Base-by-base conservation (phyloP, 2,888 invertebrate genomes). In the Phoenoteleia sp. region DNA sequence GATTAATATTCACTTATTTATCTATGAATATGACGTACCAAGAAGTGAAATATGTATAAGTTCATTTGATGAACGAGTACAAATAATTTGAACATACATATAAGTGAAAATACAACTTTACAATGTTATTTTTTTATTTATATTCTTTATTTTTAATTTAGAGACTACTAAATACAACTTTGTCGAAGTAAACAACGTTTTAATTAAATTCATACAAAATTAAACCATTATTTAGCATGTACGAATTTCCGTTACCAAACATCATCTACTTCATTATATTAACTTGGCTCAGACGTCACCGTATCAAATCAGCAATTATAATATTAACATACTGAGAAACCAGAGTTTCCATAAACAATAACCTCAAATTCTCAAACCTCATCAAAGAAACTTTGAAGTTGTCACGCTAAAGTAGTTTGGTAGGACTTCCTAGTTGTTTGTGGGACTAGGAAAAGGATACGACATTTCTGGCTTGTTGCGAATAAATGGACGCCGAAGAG, bases 401-500 rank as follows among this genome's bases (percentile, higher is more conserved):
- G 56, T 17, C 6, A 15, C 4, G 33, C 56, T 56, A 56, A 56
- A 56, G 56, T 56, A 56, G 33, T 56, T 60, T 60, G 25, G 29
- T 25, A 13, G 60, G 23, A 60, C 60, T 42, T 39, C 39, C 0
- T 60, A 21, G 60, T 60, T 60, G 39, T 58, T 58, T 58, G 60
- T 15, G 39, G 1, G 19, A 23, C 60, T 39, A 9, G n/a, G 39
- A 23, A 42, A 60, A 60, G 33, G 60, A 42, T 42, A 42, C 58
- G 58, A 39, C 60, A 25, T 60, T 60, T 36, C 60, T 23, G 60
- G 39, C 19, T 60, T 42, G 39, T 25, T 13, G 60, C 60, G 39
- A 60, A 60, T 60, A 60, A 60, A 60, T 39, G 60, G 60, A 42
- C 60, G 23, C 25, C 60, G 23, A 60, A 60, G 60, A 60, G 60